These are phyloP conservation scores for Cyphomyrus plagiostoma DNA, from an alignment of 2,113 vertebrate species.

Conservation along the genomic window DNA sequence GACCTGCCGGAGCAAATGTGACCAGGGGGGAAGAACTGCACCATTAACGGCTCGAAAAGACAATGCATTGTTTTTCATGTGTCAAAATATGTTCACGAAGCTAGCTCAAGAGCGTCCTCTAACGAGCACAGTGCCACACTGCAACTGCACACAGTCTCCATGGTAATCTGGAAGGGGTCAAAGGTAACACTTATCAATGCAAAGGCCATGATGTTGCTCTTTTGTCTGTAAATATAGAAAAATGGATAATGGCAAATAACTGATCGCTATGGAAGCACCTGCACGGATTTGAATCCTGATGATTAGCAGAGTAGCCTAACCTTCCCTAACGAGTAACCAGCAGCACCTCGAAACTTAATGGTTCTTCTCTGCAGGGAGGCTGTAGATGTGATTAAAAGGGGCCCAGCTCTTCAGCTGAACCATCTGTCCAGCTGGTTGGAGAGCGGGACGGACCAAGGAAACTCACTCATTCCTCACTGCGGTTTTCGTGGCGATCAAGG, in stretches of 20 bases:
- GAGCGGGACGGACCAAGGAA: background rate
- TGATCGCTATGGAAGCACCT: background rate
- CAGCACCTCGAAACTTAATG: background rate
- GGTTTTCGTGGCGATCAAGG: background rate
- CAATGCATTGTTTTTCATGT: background rate
- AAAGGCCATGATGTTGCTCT: background rate
- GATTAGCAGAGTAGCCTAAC: background rate
- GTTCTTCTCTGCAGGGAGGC: background rate
- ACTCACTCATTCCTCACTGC: background rate
- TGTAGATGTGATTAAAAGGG: background rate
- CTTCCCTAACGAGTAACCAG: background rate
- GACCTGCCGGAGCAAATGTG: slow-evolving; percentile 55
- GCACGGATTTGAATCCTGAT: background rate
- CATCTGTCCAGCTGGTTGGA: background rate
- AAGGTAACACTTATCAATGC: background rate
- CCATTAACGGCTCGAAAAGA: background rate
- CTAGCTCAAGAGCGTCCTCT: slow-evolving; percentile 19
- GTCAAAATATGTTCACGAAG: background rate
- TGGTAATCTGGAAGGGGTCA: background rate
- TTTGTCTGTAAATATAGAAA: background rate
- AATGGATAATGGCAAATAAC: background rate
- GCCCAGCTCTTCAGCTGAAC: background rate
- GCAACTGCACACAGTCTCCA: background rate
- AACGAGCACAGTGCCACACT: slow-evolving; percentile 1
- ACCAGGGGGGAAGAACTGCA: background rate